These are phyloP conservation scores for Bothrops alternatus DNA, from an alignment of 2,797 vertebrate species.

Conservation along the genomic window DNA sequence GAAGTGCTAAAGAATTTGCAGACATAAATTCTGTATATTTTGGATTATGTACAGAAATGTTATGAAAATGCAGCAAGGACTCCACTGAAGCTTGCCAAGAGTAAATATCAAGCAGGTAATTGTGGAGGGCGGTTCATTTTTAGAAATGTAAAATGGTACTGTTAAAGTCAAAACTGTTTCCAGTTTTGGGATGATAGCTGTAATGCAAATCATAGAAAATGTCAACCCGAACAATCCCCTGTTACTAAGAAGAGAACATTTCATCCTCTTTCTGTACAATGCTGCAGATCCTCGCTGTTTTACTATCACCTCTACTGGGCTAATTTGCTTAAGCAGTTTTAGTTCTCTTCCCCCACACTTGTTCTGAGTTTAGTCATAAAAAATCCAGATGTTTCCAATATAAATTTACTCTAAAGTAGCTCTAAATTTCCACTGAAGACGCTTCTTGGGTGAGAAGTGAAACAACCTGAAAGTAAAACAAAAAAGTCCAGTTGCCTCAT, in stretches of 20 bases:
- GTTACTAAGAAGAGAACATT: not conserved
- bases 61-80: not conserved
- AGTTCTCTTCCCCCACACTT: not conserved
- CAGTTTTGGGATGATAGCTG: not conserved
- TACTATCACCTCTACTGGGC: not conserved
- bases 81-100: not conserved
- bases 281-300: not conserved
- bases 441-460: no score
- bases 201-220: not conserved
- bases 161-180: not conserved
- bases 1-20: not conserved
- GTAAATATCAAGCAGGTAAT: not conserved
- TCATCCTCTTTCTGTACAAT: not conserved
- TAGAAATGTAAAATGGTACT: not conserved
- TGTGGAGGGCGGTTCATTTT: not conserved
- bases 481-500: no score
- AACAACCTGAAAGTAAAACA: no score
- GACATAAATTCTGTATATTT: not conserved
- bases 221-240: not conserved
- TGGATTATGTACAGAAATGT: not conserved
- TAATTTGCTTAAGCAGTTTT: not conserved
- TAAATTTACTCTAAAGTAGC: not conserved
- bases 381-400: not conserved
- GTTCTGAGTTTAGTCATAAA: not conserved
- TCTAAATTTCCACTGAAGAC: not conserved